Evolutionary conservation across 2,113 vertebrate genomes (phyloP).

Genomic region (Trematomus loennbergii): DNA sequence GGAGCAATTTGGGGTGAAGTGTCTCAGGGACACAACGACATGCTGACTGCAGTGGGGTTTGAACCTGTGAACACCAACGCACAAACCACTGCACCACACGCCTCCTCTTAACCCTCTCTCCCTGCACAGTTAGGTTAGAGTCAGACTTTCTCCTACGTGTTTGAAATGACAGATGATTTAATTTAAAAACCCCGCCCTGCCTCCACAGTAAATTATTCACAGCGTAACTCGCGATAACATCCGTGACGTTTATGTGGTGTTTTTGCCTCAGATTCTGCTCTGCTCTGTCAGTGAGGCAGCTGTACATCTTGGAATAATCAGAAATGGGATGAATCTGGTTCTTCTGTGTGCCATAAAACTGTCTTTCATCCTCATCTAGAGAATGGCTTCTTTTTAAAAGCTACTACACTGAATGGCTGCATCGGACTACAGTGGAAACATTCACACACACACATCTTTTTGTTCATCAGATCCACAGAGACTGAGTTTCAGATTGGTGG

Average conservation of each 20-base stretch:
- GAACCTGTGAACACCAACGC: too few relatives aligned
- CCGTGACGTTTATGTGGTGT: slow-evolving; percentile 11
- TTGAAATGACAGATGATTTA: slow-evolving; percentile 11
- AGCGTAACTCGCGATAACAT: slow-evolving; percentile 34
- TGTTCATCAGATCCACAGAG: slow-evolving; percentile 40
- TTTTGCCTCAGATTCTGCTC: slow-evolving; percentile 30
- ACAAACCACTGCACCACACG: too few relatives aligned
- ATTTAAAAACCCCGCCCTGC: neutral
- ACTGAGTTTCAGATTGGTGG: slow-evolving; percentile 40
- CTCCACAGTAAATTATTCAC: slow-evolving; percentile 23
- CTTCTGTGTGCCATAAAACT: slow-evolving; percentile 43
- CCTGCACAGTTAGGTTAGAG: neutral
- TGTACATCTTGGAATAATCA: slow-evolving; percentile 62
- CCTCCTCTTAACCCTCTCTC: too few relatives aligned
- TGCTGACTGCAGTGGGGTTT: too few relatives aligned
- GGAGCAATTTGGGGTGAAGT: too few relatives aligned
- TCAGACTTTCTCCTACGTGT: neutral
- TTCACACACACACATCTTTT: slow-evolving; percentile 41
- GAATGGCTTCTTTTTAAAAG: slow-evolving; percentile 43
- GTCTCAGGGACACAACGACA: too few relatives aligned
- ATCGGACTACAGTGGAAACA: slow-evolving; percentile 43
- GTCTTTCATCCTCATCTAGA: slow-evolving; percentile 36
- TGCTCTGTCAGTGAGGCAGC: slow-evolving; percentile 40
- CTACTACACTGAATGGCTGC: slow-evolving; percentile 31
- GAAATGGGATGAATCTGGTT: slow-evolving; percentile 40